These are phyloP conservation scores for Macaria notata DNA, from an alignment of 2,888 invertebrate genomes.

Conservation along the genomic window DNA sequence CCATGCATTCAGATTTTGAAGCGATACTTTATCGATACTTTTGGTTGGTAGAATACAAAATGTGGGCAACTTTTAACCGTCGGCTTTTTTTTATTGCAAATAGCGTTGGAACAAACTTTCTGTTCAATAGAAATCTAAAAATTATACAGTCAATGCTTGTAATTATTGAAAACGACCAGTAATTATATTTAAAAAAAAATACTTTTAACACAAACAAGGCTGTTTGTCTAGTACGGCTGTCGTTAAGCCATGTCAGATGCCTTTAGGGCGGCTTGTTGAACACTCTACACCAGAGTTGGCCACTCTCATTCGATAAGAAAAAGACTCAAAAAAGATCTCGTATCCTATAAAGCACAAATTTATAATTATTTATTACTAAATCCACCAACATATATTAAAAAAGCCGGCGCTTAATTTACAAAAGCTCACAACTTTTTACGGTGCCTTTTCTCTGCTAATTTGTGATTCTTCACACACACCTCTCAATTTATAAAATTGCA, in stretches of 20 bases:
- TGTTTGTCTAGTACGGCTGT: too few species aligned
- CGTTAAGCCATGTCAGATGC: too few species aligned
- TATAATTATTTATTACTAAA: not conserved
- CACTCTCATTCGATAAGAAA: too few species aligned
- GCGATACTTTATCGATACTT: slow-evolving; percentile 34
- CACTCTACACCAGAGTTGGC: too few species aligned
- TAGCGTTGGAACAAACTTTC: not conserved
- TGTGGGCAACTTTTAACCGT: not conserved
- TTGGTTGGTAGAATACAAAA: slow-evolving; percentile 20
- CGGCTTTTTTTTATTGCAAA: not conserved
- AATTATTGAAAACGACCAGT: too few species aligned
- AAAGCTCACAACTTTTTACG: slow-evolving; percentile 29
- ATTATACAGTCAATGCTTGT: too few species aligned
- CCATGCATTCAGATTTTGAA: slow-evolving; percentile 32
- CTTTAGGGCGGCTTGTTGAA: too few species aligned
- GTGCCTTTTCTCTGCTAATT: slow-evolving; percentile 60
- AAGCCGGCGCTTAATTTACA: slow-evolving; percentile 47
- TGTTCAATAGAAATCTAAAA: too few species aligned
- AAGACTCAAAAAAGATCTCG: too few species aligned
- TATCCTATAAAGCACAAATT: too few species aligned
- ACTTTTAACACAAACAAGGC: too few species aligned
- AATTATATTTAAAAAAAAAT: too few species aligned
- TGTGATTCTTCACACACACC: slow-evolving; percentile 78
- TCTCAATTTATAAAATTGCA: slow-evolving; percentile 41
- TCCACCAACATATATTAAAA: slow-evolving; percentile 14